Evolutionary conservation across 1,140 invertebrate species (phyloP).

Genomic region (Dryas iulia): DNA sequence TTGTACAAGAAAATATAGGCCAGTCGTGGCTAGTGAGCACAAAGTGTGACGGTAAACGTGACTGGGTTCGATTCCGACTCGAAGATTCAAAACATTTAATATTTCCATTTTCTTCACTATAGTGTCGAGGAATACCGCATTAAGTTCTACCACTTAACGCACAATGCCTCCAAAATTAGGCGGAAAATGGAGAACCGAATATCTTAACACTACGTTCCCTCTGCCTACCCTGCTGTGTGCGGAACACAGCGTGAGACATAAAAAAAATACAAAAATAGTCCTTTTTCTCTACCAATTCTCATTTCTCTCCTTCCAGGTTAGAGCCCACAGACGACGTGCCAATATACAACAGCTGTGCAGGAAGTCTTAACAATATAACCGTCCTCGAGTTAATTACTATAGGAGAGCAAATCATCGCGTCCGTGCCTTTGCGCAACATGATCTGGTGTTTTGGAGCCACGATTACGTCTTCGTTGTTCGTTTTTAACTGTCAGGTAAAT

Average conservation of each 20-base stretch:
- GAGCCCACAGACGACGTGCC: constrained; percentile 62
- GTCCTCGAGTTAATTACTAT: constrained; percentile 81
- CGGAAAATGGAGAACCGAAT: background rate
- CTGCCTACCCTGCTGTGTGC: background rate
- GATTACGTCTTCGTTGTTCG: constrained; percentile 72
- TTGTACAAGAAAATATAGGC: too few species aligned
- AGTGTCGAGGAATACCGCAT: background rate
- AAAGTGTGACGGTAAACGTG: too few species aligned
- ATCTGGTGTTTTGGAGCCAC: constrained; percentile 84
- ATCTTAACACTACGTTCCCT: background rate
- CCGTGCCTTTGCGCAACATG: constrained; percentile 84
- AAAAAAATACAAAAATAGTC: background rate
- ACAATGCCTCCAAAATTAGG: background rate
- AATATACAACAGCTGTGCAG: constrained; percentile 86
- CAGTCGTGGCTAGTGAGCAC: too few species aligned
- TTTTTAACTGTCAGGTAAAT: constrained; percentile 80
- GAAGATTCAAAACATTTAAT: too few species aligned
- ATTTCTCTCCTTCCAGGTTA: constrained; percentile 22
- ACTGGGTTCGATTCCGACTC: too few species aligned
- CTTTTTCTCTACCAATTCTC: background rate
- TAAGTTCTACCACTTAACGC: background rate
- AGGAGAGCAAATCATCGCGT: constrained; percentile 74
- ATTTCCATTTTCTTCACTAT: background rate
- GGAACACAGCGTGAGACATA: too few species aligned
- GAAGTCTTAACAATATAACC: constrained; percentile 85